Conservation (phyloP, 2,113 vertebrate genomes). For the Caloenas nicobarica region DNA sequence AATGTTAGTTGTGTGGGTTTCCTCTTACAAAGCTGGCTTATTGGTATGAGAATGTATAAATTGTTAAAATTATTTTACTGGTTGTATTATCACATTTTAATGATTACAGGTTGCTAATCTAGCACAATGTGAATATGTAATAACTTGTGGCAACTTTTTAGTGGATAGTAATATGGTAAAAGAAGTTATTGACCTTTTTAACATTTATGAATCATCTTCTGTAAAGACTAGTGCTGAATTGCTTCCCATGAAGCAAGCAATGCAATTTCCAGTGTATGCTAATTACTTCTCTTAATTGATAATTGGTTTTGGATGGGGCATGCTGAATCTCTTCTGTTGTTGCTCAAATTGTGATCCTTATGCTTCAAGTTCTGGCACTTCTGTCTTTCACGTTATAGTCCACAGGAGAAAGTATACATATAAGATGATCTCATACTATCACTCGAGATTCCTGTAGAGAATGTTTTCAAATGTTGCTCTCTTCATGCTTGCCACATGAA, state of each 20-base stretch:
- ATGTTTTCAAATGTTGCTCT: not conserved
- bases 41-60: not conserved
- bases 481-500: not conserved
- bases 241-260: not conserved
- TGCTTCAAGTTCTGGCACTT: not conserved
- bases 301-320: not conserved
- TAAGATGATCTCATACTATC: not conserved
- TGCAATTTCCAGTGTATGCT: not conserved
- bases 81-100: not conserved
- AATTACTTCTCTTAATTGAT: not conserved
- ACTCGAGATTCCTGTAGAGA: not conserved
- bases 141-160: not conserved
- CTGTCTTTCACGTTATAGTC: not conserved
- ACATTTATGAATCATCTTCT: not conserved
- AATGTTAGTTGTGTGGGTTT: not conserved
- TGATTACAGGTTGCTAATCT: not conserved
- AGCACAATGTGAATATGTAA: not conserved
- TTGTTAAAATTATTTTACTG: not conserved
- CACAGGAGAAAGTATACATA: not conserved
- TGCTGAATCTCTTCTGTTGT: not conserved
- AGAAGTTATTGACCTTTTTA: not conserved
- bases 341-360: not conserved
- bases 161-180: not conserved
- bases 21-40: not conserved
- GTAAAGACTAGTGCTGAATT: not conserved